Percentiles rank a stretch among this genome's conserved stretches.
Evolutionary conservation across 2,113 vertebrate species (phyloP).

Genomic region (Stictonetta naevosa): DNA sequence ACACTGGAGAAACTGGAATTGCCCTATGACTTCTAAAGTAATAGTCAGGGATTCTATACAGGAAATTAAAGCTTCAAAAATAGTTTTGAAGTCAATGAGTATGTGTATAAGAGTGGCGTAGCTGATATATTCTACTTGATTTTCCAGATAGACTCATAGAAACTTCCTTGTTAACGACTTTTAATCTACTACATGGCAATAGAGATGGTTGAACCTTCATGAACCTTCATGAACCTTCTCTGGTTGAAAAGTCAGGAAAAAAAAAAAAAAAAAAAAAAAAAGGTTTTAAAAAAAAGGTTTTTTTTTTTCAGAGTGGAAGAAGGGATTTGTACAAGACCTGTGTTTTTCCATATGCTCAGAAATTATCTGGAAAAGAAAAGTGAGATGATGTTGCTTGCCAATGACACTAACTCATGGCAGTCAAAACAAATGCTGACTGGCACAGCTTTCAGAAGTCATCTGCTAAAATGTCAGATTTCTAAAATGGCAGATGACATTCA

Average conservation of each 20-base stretch:
- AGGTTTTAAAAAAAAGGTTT: background rate
- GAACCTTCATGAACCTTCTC: too few relatives aligned
- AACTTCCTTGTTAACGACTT: background rate
- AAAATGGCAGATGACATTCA: background rate
- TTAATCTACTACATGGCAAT: background rate
- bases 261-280: background rate
- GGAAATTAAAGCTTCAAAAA: background rate
- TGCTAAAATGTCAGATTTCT: background rate
- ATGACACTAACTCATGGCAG: background rate
- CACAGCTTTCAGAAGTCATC: slow-evolving; percentile 2
- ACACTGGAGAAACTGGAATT: background rate
- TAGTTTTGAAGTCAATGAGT: background rate
- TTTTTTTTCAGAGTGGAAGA: background rate
- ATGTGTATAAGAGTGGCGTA: background rate
- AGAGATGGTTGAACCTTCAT: background rate
- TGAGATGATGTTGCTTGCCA: background rate
- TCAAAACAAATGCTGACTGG: background rate
- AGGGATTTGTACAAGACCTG: background rate
- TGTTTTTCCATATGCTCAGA: background rate
- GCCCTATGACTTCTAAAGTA: background rate
- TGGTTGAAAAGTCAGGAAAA: background rate
- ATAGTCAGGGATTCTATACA: background rate
- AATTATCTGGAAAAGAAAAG: background rate
- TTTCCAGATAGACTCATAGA: background rate
- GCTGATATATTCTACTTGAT: background rate